Conservation (phyloP, 2,797 vertebrate species). For the Cirrhinus mrigala region DNA sequence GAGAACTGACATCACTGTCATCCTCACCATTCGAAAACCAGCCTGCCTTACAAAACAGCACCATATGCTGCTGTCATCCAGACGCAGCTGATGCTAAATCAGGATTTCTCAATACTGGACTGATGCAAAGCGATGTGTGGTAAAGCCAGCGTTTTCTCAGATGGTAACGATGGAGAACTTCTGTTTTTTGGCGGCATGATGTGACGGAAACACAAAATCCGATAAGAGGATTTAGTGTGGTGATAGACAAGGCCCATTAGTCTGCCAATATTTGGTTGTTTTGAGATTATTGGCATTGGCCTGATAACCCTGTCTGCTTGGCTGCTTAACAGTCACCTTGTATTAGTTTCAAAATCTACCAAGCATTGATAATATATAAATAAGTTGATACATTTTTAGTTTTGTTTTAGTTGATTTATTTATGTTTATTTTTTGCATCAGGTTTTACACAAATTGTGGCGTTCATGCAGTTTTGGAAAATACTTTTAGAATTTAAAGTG, state of each 20-base stretch:
- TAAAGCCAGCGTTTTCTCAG: slow-evolving; percentile 57
- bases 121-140: slow-evolving; percentile 65
- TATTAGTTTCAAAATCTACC: not conserved
- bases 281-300: slow-evolving; percentile 6
- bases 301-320: not conserved
- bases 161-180: slow-evolving; percentile 29
- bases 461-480: not conserved
- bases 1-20: slow-evolving; percentile 69
- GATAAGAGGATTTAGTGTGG: slow-evolving; percentile 57
- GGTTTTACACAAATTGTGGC: not conserved
- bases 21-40: slow-evolving; percentile 48
- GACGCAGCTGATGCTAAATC: slow-evolving; percentile 41
- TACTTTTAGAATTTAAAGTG: not conserved
- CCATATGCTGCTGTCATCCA: slow-evolving; percentile 59
- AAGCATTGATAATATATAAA: not conserved
- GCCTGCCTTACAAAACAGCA: slow-evolving; percentile 42
- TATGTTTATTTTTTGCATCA: not conserved
- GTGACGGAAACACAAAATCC: slow-evolving; percentile 61
- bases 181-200: not conserved
- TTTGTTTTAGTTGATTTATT: not conserved
- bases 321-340: not conserved
- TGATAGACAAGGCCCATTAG: slow-evolving; percentile 18
- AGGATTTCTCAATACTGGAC: slow-evolving; percentile 35
- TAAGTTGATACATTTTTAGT: not conserved
- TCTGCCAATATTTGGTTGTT: slow-evolving; percentile 14